Evolutionary conservation across 1,140 invertebrate genomes (phyloP), one percentile per base, ranked within the genome.

Genomic region (Anadara kagoshimensis): DNA sequence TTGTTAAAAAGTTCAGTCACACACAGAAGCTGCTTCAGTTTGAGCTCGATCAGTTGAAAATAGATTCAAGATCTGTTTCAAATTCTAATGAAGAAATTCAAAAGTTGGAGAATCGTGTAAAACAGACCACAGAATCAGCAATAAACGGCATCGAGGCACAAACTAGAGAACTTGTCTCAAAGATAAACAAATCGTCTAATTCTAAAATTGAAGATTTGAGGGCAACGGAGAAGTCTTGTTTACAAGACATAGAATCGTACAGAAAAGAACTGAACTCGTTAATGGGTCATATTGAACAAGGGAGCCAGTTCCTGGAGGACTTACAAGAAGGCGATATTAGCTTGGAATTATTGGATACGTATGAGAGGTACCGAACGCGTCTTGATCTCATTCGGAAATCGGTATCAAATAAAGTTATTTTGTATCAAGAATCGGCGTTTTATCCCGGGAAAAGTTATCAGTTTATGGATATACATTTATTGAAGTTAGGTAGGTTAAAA

Each of bases 271-370:
- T 85, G 36, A 53, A 74, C n/a, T 51, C 24, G 4, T 82, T 79
- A 54, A 54, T 72, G 12, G 71, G 85, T 22, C 69, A 79, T 11
- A 44, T 82, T 41, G 71, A 82, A 26, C 72, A 72, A 22, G 84
- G 82, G 12, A 63, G 78, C 43, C 53, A 62, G 36, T 86, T 86
- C 66, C 66, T 86, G 5, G 78, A 78, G 24, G 82, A 83, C 36
- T 73, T 86, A 0, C 83, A 85, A 45, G 83, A 84, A 43, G 80
- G 77, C 54, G 84, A 86, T 53, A 79, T 86, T 57, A 82, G 84
- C 58, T 54, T 86, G 51, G 84, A 86, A 74, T 74, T 85, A 24
- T 36, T 86, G 7, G 76, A 79, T n/a, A 67, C 73, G 29, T 76
- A 79, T 29, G 64, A 64, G 10, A 79, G 79, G 41, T 83, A 78